Conservation (phyloP, 2,797 vertebrate genomes). For the Moxostoma hubbsi region DNA sequence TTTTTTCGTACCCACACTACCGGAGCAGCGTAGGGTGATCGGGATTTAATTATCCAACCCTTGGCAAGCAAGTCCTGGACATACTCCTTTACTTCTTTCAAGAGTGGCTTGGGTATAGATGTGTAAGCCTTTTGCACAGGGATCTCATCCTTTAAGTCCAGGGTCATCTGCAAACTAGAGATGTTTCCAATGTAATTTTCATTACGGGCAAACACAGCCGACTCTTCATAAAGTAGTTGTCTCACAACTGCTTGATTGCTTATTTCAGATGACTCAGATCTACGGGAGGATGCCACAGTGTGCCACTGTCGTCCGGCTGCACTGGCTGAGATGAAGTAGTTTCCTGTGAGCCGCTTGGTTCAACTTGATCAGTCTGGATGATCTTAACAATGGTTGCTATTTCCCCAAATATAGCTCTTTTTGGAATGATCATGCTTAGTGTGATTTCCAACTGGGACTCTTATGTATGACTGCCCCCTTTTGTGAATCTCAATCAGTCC, state of each 20-base stretch:
- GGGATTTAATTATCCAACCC: not conserved
- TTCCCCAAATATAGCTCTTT: not conserved
- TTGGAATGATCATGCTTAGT: not conserved
- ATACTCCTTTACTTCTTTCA: constrained; percentile 3
- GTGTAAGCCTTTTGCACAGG: not conserved
- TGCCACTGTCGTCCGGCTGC: not conserved
- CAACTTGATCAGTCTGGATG: not conserved
- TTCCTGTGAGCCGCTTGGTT: too few species aligned
- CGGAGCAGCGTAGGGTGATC: not conserved
- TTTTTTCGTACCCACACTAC: not conserved
- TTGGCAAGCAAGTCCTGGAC: not conserved
- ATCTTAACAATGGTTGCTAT: not conserved
- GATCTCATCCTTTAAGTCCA: not conserved
- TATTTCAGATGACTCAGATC: not conserved
- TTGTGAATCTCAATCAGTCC: not conserved
- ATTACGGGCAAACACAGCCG: not conserved
- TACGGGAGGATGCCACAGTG: not conserved
- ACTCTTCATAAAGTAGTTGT: not conserved
- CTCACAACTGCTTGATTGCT: not conserved
- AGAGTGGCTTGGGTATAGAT: not conserved
- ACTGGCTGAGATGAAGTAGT: not conserved
- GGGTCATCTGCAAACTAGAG: not conserved
- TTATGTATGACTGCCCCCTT: not conserved
- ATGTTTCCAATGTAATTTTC: not conserved
- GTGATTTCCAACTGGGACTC: not conserved